Conservation (phyloP, 1,140 invertebrate genomes). For the Drosophila pseudoobscura region DNA sequence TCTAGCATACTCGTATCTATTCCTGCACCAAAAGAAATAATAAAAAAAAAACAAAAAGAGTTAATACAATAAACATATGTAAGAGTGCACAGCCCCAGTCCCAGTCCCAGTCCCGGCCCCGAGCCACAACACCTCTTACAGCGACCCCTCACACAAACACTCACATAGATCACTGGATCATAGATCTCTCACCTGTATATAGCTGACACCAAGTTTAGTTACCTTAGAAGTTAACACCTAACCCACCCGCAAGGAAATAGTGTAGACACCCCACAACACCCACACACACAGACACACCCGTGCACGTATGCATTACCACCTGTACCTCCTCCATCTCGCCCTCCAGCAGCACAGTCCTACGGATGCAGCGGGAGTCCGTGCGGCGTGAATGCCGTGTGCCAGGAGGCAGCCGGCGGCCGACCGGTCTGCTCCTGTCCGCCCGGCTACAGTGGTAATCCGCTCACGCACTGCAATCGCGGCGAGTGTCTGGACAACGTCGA, state of each 20-base stretch:
- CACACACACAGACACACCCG: constrained; percentile 16
- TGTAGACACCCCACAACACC: not conserved
- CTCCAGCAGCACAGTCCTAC: constrained; percentile 54
- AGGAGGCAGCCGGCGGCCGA: constrained; percentile 85
- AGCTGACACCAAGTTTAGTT: too few species aligned
- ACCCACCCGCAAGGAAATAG: constrained; percentile 1
- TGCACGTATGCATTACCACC: constrained; percentile 6
- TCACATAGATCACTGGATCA: too few species aligned
- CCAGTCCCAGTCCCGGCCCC: not conserved
- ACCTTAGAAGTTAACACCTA: not conserved
- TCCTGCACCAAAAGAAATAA: constrained; percentile 2
- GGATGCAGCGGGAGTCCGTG: constrained; percentile 84
- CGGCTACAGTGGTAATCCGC: constrained; percentile 89
- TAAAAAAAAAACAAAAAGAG: not conserved
- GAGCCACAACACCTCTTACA: too few species aligned
- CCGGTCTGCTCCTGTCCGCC: constrained; percentile 89
- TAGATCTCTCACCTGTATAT: too few species aligned
- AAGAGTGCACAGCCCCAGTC: constrained; percentile 18
- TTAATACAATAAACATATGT: not conserved
- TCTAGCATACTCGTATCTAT: not conserved
- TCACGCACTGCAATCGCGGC: constrained; percentile 86
- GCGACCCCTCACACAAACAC: too few species aligned
- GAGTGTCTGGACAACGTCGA: constrained; percentile 87
- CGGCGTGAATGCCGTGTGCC: constrained; percentile 87
- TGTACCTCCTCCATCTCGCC: not conserved